Conservation (phyloP, 2,113 vertebrate species). For the Pandion haliaetus region DNA sequence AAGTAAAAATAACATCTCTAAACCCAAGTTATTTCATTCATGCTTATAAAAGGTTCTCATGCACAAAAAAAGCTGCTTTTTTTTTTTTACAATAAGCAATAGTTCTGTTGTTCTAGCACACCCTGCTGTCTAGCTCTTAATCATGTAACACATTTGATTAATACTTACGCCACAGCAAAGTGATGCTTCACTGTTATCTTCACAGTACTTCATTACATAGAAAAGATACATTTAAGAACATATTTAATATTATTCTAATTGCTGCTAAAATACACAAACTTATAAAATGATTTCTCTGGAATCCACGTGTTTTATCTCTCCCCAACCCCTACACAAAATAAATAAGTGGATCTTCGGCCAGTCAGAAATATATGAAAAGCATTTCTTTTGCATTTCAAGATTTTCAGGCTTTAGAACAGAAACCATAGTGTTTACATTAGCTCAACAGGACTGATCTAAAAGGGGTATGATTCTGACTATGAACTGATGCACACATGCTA, state of each 20-base stretch:
- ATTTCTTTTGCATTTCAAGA: slow-evolving; percentile 65
- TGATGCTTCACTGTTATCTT: slow-evolving; percentile 71
- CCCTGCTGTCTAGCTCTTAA: slow-evolving; percentile 58
- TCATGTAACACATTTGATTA: slow-evolving; percentile 36
- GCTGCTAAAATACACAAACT: slow-evolving; percentile 65
- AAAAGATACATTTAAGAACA: slow-evolving; percentile 69
- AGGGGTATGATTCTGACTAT: slow-evolving; percentile 3
- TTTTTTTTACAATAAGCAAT: slow-evolving; percentile 40
- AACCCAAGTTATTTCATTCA: slow-evolving; percentile 50
- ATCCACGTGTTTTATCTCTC: slow-evolving; percentile 32
- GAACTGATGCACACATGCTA: slow-evolving; percentile 46
- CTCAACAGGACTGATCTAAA: neutral
- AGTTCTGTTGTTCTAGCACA: slow-evolving; percentile 47
- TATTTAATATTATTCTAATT: slow-evolving; percentile 59
- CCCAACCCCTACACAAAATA: slow-evolving; percentile 23
- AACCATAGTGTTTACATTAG: slow-evolving; percentile 52
- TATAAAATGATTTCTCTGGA: slow-evolving; percentile 67
- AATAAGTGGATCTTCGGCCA: slow-evolving; percentile 42
- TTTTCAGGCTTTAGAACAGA: slow-evolving; percentile 66
- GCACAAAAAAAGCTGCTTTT: slow-evolving; percentile 16
- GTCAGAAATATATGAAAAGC: slow-evolving; percentile 56
- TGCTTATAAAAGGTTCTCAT: slow-evolving; percentile 68
- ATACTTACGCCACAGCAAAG: slow-evolving; percentile 68
- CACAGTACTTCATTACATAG: slow-evolving; percentile 71
- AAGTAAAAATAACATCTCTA: slow-evolving; percentile 63